Percentiles rank a stretch among this genome's conserved stretches.
Evolutionary conservation across 2,888 invertebrate species (phyloP).

Genomic region (Ctena decussata): DNA sequence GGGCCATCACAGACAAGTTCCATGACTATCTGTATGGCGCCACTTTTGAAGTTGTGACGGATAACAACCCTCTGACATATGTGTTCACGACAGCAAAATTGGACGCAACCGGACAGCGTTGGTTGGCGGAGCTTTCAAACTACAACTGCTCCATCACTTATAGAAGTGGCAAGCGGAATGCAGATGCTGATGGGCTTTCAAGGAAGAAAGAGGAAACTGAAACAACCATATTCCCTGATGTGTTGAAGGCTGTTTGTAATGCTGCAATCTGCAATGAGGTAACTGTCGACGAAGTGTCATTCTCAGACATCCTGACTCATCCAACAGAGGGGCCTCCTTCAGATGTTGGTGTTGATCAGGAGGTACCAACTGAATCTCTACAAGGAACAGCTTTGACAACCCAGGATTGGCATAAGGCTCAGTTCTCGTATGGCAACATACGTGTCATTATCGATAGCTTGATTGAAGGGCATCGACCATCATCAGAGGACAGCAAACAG

Average conservation of each 20-base stretch:
- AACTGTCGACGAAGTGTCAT: not conserved
- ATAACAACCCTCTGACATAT: slow-evolving; percentile 57
- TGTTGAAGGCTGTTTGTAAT: not conserved
- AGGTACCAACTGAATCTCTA: not conserved
- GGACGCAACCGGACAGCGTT: slow-evolving; percentile 37
- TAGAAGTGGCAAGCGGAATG: slow-evolving; percentile 26
- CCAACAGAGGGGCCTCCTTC: not conserved
- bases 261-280: not conserved
- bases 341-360: not conserved
- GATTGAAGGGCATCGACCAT: not conserved
- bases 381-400: not conserved
- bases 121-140: slow-evolving; percentile 40
- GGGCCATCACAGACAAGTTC: slow-evolving; percentile 57
- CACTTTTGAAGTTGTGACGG: slow-evolving; percentile 35
- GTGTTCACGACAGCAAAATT: slow-evolving; percentile 44
- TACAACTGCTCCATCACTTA: slow-evolving; percentile 37
- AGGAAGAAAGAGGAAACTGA: slow-evolving; percentile 10
- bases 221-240: not conserved
- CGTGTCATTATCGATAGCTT: not conserved
- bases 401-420: not conserved
- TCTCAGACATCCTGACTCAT: not conserved
- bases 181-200: slow-evolving; percentile 59
- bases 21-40: slow-evolving; percentile 44
- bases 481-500: not conserved
- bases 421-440: not conserved